Evolutionary conservation across 2,113 vertebrate genomes (phyloP).

Genomic region (Cranoglanis bouderius): DNA sequence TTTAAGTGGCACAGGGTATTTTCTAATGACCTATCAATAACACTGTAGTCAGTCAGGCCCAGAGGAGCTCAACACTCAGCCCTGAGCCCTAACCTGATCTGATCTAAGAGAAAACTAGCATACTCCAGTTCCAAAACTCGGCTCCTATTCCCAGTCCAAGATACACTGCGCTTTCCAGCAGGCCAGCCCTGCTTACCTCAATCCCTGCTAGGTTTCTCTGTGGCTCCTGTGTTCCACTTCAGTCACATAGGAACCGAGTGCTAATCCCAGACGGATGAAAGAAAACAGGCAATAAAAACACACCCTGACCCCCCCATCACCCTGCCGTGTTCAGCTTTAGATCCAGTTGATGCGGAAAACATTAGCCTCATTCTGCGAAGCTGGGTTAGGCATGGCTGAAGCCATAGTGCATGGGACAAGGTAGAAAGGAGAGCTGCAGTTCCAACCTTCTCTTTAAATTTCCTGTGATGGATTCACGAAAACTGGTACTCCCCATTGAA

Average conservation of each 20-base stretch:
- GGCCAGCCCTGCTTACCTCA: conserved; percentile 40
- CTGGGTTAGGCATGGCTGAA: conserved; percentile 42
- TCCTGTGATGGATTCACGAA: conserved; percentile 39
- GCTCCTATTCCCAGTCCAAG: conserved; percentile 1
- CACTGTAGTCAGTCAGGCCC: neutral
- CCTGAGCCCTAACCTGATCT: neutral
- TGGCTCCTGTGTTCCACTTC: conserved; percentile 24
- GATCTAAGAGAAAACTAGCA: neutral
- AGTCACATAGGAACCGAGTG: conserved; percentile 17
- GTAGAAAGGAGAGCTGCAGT: conserved; percentile 22
- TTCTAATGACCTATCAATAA: conserved; percentile 17
- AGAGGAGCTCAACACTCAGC: neutral
- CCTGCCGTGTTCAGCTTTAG: conserved; percentile 2
- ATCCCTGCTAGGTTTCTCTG: conserved; percentile 25
- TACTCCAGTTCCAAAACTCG: neutral
- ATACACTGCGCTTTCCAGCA: neutral
- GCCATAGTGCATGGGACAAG: conserved; percentile 26
- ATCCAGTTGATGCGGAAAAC: conserved; percentile 40
- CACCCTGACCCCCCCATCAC: conserved; percentile 26
- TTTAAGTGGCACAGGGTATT: neutral
- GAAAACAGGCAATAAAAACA: conserved; percentile 50
- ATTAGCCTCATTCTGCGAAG: conserved; percentile 30
- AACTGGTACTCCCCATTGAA: conserved; percentile 54
- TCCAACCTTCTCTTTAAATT: conserved; percentile 64
- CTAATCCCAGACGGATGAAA: conserved; percentile 39